A percentile compares a stretch with the other conserved stretches of the same genome.
These are phyloP conservation scores for Pseudomyrmex flavicornis DNA, from an alignment of 1,140 invertebrate genomes.

Conservation along the genomic window DNA sequence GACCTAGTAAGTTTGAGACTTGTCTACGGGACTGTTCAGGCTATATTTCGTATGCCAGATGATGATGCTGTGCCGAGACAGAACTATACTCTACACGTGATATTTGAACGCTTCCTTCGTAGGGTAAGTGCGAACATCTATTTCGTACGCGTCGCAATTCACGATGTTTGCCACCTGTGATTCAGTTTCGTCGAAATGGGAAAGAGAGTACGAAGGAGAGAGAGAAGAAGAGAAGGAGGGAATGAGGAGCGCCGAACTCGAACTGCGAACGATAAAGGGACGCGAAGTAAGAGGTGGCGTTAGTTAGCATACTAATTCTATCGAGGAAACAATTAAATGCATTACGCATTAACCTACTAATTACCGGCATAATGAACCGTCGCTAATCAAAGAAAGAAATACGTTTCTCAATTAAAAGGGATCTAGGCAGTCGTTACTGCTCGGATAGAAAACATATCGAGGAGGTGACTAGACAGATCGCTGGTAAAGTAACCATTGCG, in stretches of 20 bases:
- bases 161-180: constrained; percentile 71
- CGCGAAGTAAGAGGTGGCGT: constrained; percentile 58
- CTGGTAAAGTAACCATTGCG: constrained; percentile 21
- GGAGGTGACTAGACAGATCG: constrained; percentile 13
- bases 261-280: constrained; percentile 54
- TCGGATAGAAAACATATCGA: constrained; percentile 37
- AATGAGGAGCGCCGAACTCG: constrained; percentile 58
- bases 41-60: background rate
- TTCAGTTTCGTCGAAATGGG: constrained; percentile 61
- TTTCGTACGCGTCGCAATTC: constrained; percentile 64
- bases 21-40: background rate
- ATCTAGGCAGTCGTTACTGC: background rate
- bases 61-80: background rate
- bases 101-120: constrained; percentile 41
- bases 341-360: constrained; percentile 78
- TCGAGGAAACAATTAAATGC: constrained; percentile 79
- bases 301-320: constrained; percentile 78
- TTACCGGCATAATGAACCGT: constrained; percentile 78
- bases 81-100: background rate
- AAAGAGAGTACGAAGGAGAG: constrained; percentile 39
- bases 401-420: constrained; percentile 22
- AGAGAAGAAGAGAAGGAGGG: constrained; percentile 14
- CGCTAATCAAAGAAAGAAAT: constrained; percentile 79
- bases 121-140: constrained; percentile 64
- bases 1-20: background rate